Base-by-base conservation (phyloP, 2,113 vertebrate species). In the Petroica traversi region DNA sequence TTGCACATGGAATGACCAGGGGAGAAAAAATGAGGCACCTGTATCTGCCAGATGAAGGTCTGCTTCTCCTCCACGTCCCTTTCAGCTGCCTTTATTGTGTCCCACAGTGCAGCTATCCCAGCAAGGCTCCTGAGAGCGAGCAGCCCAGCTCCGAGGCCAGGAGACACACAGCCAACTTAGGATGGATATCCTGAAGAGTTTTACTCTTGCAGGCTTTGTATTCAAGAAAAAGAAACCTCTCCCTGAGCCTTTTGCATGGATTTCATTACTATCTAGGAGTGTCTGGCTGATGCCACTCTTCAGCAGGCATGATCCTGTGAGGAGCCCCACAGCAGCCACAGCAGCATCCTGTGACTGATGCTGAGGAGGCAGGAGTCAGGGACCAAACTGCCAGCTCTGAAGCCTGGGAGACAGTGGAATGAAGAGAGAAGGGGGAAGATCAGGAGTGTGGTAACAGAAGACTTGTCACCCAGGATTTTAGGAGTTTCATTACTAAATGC, bases 71-170 rank as follows among this genome's bases (percentile, higher is more conserved):
- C 52, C 45, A 20, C n/a, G 5, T 68, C 51, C 58, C 38, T 85
- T 36, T 13, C 41, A 45, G 61, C 57, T 84, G 78, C 71, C 34
- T 5, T 19, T 33, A 12, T 48, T 0, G 0, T 0, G 0, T 52
- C 57, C 52, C 0, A 0, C 8, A 0, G 48, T 2, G 0, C 40
- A 19, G 66, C 25, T 23, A 63, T 52, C 52, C 66, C 67, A 20
- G 36, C 3, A 1, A 6, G 2, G 72, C 62, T 51, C 71, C 0
- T 0, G 4, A 24, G 58, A 57, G n/a, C 0, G 0, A 63, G 34
- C 0, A n/a, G n/a, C n/a, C n/a, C n/a, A n/a, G n/a, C n/a, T n/a
- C n/a, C n/a, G n/a, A n/a, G 0, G 11, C 46, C 33, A 23, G 74
- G 69, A 80, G 28, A 61, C 5, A 1, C 61, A 19, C 1, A 0